Percentiles rank a stretch among this genome's conserved stretches.
These are phyloP conservation scores for Clinocottus analis DNA, from an alignment of 2,113 vertebrate species.

Conservation along the genomic window DNA sequence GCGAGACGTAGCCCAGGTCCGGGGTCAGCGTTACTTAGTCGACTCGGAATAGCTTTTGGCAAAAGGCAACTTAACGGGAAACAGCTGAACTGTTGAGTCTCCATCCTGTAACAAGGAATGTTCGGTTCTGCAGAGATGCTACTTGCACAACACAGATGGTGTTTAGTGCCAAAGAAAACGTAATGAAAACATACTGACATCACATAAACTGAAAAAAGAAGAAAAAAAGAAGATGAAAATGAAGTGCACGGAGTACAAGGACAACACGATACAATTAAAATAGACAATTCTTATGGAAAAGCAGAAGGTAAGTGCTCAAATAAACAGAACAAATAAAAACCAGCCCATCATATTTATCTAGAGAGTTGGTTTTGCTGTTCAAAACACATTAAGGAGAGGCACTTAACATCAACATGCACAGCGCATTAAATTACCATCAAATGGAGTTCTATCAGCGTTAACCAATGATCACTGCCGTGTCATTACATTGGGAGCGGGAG, in stretches of 20 bases:
- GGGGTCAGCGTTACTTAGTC: conserved; percentile 14
- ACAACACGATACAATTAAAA: neutral
- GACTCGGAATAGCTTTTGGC: conserved; percentile 1
- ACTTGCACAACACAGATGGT: neutral
- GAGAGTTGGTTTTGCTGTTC: conserved; percentile 27
- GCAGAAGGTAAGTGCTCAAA: neutral
- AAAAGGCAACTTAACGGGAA: conserved; percentile 2
- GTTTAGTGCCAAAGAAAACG: neutral
- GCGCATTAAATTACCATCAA: conserved; percentile 45
- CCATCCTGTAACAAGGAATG: neutral
- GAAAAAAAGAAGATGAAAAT: neutral
- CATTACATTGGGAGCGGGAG: neutral
- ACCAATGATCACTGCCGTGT: conserved; percentile 34
- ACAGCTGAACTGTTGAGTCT: neutral
- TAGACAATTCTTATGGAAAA: neutral
- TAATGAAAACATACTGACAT: neutral
- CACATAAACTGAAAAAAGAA: neutral
- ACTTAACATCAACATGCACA: conserved; percentile 28
- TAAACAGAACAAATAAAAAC: conserved; percentile 8
- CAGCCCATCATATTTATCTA: conserved; percentile 12
- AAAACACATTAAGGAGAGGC: conserved; percentile 39
- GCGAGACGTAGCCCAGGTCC: conserved; percentile 5
- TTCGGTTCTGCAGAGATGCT: neutral
- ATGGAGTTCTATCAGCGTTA: conserved; percentile 30
- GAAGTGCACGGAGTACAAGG: too few relatives aligned